Percentiles rank a stretch among this genome's conserved stretches.
phyloP scores from a whole-genome alignment of 2,113 vertebrate species.

The Triplophysa tibetana region DNA sequence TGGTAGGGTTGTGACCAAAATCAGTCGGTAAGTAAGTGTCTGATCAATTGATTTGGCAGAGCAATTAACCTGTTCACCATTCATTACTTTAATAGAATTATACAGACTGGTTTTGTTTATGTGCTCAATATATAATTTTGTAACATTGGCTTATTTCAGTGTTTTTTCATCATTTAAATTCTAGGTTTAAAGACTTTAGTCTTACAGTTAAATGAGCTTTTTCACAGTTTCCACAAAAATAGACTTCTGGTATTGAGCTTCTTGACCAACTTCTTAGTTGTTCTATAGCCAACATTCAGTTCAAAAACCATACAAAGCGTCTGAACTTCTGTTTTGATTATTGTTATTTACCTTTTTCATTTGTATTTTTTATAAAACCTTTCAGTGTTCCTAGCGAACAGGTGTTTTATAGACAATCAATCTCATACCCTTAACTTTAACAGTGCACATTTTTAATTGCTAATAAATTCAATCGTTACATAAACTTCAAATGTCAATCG shows the following conservation, averaged over 20 bases:
- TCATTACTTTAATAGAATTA: slow-evolving; percentile 19
- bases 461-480: not conserved
- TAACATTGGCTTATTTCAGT: not conserved
- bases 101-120: not conserved
- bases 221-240: no score
- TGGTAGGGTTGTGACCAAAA: slow-evolving; percentile 27
- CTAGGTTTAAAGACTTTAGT: not conserved
- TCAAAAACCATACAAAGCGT: no score
- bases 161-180: not conserved
- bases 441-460: not conserved
- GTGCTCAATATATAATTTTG: not conserved
- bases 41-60: slow-evolving; percentile 39
- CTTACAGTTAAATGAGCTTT: not conserved
- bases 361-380: no score
- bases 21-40: slow-evolving; percentile 37
- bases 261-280: no score
- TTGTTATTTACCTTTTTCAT: no score
- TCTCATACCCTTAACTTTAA: not conserved
- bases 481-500: slow-evolving; percentile 14
- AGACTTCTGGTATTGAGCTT: no score
- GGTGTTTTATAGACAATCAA: not conserved
- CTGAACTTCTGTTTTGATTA: no score
- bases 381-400: no score
- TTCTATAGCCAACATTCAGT: no score
- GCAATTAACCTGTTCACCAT: slow-evolving; percentile 28